A percentile compares a stretch with the other conserved stretches of the same genome.
phyloP scores from a whole-genome alignment of 2,888 invertebrate genomes.

The Cistogaster globosa region DNA sequence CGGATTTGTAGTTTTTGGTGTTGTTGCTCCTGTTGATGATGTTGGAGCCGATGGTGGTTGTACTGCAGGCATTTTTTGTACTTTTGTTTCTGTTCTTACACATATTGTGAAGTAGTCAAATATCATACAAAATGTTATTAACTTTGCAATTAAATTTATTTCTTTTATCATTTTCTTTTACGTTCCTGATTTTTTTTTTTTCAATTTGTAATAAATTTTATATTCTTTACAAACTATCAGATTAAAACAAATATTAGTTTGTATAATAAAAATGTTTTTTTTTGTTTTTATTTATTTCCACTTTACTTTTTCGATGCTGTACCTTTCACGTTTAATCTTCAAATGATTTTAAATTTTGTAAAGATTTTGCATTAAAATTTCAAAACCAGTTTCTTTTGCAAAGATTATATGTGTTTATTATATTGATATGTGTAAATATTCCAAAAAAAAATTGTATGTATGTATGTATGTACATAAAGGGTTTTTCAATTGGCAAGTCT shows the following conservation, averaged over 20 bases:
- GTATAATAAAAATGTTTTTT: constrained; percentile 1
- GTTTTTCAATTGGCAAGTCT: background rate
- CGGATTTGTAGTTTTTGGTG: constrained; percentile 45
- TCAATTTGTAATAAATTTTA: background rate
- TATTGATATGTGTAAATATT: constrained; percentile 19
- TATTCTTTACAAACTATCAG: constrained; percentile 28
- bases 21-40: constrained; percentile 32
- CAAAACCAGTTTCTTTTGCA: constrained; percentile 64
- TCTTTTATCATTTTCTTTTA: constrained; percentile 40
- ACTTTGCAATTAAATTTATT: constrained; percentile 2
- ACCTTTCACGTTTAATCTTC: constrained; percentile 47
- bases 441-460: background rate
- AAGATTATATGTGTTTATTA: constrained; percentile 30
- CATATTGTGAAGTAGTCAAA: constrained; percentile 19
- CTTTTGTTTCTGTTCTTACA: constrained; percentile 40
- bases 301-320: constrained; percentile 21
- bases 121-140: constrained; percentile 47
- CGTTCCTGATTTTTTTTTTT: background rate
- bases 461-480: background rate
- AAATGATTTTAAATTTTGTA: constrained; percentile 57
- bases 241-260: constrained; percentile 10
- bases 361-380: constrained; percentile 67
- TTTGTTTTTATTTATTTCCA: constrained; percentile 7
- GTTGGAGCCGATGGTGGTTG: constrained; percentile 43
- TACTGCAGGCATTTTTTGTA: constrained; percentile 21